Conservation (phyloP, 1,140 invertebrate genomes). For the Drosophila parvula region DNA sequence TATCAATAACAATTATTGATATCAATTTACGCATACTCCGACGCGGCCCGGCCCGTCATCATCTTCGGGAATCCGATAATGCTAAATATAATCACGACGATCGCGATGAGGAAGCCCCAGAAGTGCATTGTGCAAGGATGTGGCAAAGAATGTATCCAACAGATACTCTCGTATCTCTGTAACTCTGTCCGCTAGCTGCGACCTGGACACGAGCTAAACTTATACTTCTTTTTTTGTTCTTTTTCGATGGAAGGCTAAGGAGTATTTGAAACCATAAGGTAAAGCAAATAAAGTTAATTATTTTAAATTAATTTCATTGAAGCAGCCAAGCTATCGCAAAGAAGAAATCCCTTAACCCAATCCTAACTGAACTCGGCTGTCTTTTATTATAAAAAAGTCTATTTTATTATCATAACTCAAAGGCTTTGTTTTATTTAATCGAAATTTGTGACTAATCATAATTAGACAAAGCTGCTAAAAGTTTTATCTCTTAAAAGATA, state of each 20-base stretch:
- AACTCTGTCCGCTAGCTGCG: not conserved
- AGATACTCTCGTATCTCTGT: slow-evolving; percentile 6
- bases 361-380: no score
- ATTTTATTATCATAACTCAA: not conserved
- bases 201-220: slow-evolving; percentile 38
- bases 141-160: slow-evolving; percentile 50
- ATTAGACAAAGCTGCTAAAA: not conserved
- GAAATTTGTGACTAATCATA: not conserved
- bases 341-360: no score
- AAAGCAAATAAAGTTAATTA: not conserved
- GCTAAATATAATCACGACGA: slow-evolving; percentile 36
- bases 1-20: slow-evolving; percentile 79
- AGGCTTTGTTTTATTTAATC: not conserved
- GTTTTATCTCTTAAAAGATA: not conserved
- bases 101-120: slow-evolving; percentile 40
- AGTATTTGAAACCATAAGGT: no score
- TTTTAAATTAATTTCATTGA: not conserved
- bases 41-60: slow-evolving; percentile 31
- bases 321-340: no score
- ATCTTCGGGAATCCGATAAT: slow-evolving; percentile 23
- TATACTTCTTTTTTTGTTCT: not conserved
- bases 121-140: slow-evolving; percentile 54
- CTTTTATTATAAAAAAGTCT: no score
- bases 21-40: slow-evolving; percentile 62
- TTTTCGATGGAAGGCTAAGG: not conserved